phyloP scores from a whole-genome alignment of 2,888 invertebrate genomes.

The Halocaridina rubra region DNA sequence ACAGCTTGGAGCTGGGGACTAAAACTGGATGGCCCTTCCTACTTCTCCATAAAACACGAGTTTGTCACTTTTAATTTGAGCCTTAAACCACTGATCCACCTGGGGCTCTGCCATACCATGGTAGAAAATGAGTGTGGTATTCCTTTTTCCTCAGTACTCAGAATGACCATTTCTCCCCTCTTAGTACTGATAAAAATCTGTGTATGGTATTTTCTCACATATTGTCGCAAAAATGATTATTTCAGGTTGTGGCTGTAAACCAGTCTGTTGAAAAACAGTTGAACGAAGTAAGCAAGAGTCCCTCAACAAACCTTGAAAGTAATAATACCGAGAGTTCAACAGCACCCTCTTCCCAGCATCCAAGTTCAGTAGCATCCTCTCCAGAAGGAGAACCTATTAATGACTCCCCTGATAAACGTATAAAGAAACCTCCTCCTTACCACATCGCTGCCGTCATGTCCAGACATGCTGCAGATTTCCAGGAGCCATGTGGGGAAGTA shows the following conservation, averaged over 20 bases:
- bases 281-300: neutral
- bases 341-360: neutral
- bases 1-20: no score
- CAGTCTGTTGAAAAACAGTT: neutral
- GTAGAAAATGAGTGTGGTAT: no score
- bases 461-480: constrained; percentile 74
- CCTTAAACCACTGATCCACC: no score
- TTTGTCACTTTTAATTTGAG: no score
- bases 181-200: no score
- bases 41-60: no score
- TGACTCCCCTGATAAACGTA: constrained; percentile 19
- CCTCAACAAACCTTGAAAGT: neutral
- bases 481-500: constrained; percentile 6
- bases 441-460: constrained; percentile 86
- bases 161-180: no score
- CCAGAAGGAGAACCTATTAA: neutral
- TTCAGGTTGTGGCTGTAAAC: neutral
- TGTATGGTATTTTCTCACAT: no score
- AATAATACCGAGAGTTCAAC: constrained; percentile 48
- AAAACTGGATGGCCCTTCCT: no score
- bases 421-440: constrained; percentile 78
- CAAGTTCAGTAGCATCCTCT: constrained; percentile 37
- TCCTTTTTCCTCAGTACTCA: no score
- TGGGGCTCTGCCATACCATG: no score
- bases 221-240: no score